Evolutionary conservation across 2,888 invertebrate species (phyloP).

Genomic region (Chydorus sphaericus): DNA sequence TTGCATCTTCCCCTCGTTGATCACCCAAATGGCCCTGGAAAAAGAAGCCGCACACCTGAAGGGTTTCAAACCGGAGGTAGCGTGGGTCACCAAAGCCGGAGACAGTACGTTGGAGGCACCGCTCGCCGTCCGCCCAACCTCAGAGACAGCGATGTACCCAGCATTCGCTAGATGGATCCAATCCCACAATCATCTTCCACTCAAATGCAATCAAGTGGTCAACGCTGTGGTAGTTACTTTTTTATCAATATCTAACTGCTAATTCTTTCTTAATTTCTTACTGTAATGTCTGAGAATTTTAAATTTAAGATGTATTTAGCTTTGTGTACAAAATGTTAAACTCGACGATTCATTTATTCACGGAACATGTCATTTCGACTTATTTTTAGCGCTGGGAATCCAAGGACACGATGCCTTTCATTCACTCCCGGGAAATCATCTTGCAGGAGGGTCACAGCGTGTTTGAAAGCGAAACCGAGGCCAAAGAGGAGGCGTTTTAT

Average conservation of each 20-base stretch:
- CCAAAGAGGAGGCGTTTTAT: slow-evolving; percentile 68
- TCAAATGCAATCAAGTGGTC: slow-evolving; percentile 94
- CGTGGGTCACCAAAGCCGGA: slow-evolving; percentile 89
- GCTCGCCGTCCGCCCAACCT: slow-evolving; percentile 93
- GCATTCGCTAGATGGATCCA: slow-evolving; percentile 96
- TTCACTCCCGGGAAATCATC: slow-evolving; percentile 92
- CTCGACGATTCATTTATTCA: too few relatives aligned
- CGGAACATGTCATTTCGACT: too few relatives aligned
- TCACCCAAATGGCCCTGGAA: slow-evolving; percentile 75
- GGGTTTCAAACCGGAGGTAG: slow-evolving; percentile 96
- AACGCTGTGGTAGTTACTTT: too few relatives aligned
- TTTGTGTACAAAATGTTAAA: not conserved
- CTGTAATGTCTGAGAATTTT: not conserved
- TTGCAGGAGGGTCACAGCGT: slow-evolving; percentile 99
- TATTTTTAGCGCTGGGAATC: slow-evolving; percentile 94
- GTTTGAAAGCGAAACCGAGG: slow-evolving; percentile 66
- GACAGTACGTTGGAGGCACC: slow-evolving; percentile 88
- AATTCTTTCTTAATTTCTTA: too few relatives aligned
- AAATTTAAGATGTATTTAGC: too few relatives aligned
- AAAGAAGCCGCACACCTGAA: slow-evolving; percentile 93
- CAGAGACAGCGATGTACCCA: slow-evolving; percentile 99
- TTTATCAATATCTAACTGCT: too few relatives aligned
- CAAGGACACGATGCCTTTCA: slow-evolving; percentile 97
- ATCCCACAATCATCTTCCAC: slow-evolving; percentile 89
- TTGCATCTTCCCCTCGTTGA: slow-evolving; percentile 97